These are phyloP conservation scores for Berghia stephanieae DNA, from an alignment of 1,140 invertebrate species.

Conservation along the genomic window DNA sequence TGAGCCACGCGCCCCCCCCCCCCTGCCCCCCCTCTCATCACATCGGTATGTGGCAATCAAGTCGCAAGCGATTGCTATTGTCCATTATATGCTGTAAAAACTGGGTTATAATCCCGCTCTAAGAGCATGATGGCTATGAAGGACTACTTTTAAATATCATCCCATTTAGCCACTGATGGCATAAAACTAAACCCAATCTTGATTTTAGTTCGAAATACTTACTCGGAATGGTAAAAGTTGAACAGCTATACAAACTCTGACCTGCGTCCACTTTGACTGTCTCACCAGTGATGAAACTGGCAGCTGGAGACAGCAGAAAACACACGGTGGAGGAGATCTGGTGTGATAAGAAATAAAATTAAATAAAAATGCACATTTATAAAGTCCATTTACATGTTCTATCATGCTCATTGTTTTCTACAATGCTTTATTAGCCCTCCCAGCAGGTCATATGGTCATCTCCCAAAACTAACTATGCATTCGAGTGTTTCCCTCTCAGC, in stretches of 20 bases:
- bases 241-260: constrained; percentile 52
- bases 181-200: neutral
- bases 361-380: too few species aligned
- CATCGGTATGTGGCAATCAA: too few species aligned
- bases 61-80: too few species aligned
- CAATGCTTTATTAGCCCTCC: too few species aligned
- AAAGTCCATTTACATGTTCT: too few species aligned
- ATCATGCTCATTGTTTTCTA: too few species aligned
- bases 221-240: constrained; percentile 52
- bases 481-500: too few species aligned
- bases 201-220: constrained; percentile 12
- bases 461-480: too few species aligned
- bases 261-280: constrained; percentile 69
- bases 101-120: neutral
- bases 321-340: constrained; percentile 67
- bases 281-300: constrained; percentile 68
- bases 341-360: too few species aligned
- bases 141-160: neutral
- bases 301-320: constrained; percentile 69
- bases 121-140: neutral
- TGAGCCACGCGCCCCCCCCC: too few species aligned
- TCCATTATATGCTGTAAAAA: neutral
- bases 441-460: too few species aligned
- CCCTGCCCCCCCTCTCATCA: too few species aligned
- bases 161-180: neutral